These are phyloP conservation scores for Pseudochaenichthys georgianus DNA, from an alignment of 2,797 vertebrate genomes.

Conservation along the genomic window DNA sequence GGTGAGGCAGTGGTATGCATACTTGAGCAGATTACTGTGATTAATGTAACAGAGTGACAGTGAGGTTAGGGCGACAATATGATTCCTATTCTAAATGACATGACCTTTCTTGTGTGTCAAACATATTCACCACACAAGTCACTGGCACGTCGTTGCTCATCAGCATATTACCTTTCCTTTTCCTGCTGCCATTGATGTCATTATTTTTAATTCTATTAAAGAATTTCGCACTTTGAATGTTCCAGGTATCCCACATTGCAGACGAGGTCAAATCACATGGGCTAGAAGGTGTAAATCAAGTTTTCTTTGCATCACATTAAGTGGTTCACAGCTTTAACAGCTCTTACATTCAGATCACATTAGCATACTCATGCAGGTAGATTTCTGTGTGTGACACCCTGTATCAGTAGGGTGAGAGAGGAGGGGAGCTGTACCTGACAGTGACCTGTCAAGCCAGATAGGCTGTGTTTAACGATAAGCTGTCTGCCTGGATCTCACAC, in stretches of 20 bases:
- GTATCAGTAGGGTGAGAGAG: constrained; percentile 77
- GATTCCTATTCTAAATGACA: constrained; percentile 78
- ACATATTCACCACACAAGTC: constrained; percentile 80
- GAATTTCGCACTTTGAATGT: constrained; percentile 42
- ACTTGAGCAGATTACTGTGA: constrained; percentile 63
- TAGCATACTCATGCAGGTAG: constrained; percentile 83
- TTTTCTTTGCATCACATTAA: constrained; percentile 62
- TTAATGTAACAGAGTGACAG: constrained; percentile 75
- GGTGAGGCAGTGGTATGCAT: constrained; percentile 50
- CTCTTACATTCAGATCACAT: constrained; percentile 79
- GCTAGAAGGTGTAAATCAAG: constrained; percentile 38
- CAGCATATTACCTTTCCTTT: constrained; percentile 61
- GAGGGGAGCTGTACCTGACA: constrained; percentile 83
- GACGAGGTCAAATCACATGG: constrained; percentile 44
- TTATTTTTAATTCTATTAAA: constrained; percentile 11
- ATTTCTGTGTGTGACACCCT: constrained; percentile 79
- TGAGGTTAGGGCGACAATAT: constrained; percentile 66
- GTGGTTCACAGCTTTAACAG: constrained; percentile 73
- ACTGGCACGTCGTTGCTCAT: constrained; percentile 66
- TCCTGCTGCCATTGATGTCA: constrained; percentile 37
- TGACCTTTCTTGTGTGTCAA: constrained; percentile 85
- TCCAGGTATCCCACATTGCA: constrained; percentile 45
- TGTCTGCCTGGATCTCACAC: constrained; percentile 76
- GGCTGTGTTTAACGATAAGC: constrained; percentile 85
- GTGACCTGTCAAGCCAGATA: constrained; percentile 85